These are phyloP conservation scores for Ctenodactylus gundi DNA, from an alignment of 2,113 vertebrate species.

Conservation along the genomic window DNA sequence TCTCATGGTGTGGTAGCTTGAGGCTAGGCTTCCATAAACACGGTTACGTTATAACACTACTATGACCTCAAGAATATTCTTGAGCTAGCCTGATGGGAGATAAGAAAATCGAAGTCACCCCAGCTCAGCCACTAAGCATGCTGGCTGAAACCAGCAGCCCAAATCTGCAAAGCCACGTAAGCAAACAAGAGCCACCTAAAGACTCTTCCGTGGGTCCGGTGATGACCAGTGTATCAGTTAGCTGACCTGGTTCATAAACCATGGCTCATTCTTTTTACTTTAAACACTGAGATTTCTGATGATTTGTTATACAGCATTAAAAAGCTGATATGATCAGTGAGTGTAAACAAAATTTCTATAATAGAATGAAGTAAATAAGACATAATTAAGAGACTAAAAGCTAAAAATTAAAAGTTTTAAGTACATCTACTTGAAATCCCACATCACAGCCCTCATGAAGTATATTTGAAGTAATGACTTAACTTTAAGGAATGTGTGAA, in stretches of 20 bases:
- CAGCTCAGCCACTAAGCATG: background rate
- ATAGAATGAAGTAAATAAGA: background rate
- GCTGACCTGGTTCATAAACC: no score
- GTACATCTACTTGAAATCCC: background rate
- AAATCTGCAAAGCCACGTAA: background rate
- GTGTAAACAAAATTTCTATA: background rate
- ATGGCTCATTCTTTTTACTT: background rate
- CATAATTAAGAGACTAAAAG: background rate
- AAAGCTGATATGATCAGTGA: background rate
- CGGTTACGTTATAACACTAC: background rate
- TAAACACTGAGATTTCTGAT: background rate
- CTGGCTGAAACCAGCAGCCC: background rate
- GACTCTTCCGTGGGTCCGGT: background rate
- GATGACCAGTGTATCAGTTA: background rate
- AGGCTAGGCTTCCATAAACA: background rate
- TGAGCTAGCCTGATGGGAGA: background rate
- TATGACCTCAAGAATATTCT: background rate
- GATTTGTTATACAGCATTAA: background rate
- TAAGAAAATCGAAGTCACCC: background rate
- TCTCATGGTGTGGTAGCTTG: background rate
- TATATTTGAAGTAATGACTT: background rate
- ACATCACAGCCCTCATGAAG: background rate
- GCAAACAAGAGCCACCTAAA: background rate
- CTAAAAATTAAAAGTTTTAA: background rate
- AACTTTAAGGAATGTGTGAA: background rate